Conservation (phyloP, 2,888 invertebrate species). For the Brenthis daphne region DNA sequence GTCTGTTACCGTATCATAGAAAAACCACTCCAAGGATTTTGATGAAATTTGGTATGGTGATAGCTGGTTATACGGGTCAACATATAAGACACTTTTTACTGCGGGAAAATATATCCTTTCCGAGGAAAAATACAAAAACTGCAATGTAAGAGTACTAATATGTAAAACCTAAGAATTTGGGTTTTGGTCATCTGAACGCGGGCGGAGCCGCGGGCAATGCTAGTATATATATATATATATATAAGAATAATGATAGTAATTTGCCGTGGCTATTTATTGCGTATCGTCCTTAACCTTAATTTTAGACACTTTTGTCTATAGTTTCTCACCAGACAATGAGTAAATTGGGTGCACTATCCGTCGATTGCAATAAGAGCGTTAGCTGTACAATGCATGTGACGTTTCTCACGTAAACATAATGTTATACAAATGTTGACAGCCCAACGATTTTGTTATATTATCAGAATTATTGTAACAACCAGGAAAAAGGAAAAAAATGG, state of each 20-base stretch:
- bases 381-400: slow-evolving; percentile 15
- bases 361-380: slow-evolving; percentile 29
- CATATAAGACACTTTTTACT: too few species aligned
- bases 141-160: too few species aligned
- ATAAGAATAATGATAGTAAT: slow-evolving; percentile 22
- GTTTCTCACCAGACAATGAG: slow-evolving; percentile 47
- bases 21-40: too few species aligned
- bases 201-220: too few species aligned
- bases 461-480: slow-evolving; percentile 13
- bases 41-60: too few species aligned
- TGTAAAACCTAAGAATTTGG: too few species aligned
- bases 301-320: slow-evolving; percentile 43
- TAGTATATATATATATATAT: background rate
- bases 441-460: slow-evolving; percentile 2
- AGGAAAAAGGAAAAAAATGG: slow-evolving; percentile 8
- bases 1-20: too few species aligned
- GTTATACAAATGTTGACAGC: background rate
- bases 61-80: too few species aligned
- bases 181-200: too few species aligned
- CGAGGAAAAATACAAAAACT: too few species aligned
- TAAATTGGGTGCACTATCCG: slow-evolving; percentile 45
- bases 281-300: slow-evolving; percentile 64
- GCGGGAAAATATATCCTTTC: too few species aligned
- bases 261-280: slow-evolving; percentile 21
- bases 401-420: slow-evolving; percentile 18